Evolutionary conservation across 1,140 invertebrate genomes (phyloP).

Genomic region (Thaumetopoea pityocampa): DNA sequence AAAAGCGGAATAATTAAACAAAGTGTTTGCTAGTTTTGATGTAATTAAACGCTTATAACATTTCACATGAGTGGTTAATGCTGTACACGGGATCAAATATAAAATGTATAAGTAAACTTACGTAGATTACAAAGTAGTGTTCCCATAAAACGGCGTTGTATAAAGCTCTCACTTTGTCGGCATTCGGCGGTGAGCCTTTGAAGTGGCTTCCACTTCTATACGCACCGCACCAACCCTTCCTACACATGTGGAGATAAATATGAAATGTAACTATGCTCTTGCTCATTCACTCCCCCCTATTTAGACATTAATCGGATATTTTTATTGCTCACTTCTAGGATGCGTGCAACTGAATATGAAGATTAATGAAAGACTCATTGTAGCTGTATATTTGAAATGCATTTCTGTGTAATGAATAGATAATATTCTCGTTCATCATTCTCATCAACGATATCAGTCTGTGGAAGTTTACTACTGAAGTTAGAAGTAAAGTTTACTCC

Average conservation of each 20-base stretch:
- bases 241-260: slow-evolving; percentile 49
- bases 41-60: too few relatives aligned
- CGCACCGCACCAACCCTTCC: slow-evolving; percentile 47
- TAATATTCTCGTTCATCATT: too few relatives aligned
- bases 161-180: slow-evolving; percentile 63
- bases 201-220: slow-evolving; percentile 64
- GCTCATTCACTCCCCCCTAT: slow-evolving; percentile 16
- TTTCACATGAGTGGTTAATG: too few relatives aligned
- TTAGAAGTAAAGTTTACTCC: too few relatives aligned
- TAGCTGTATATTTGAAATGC: too few relatives aligned
- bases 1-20: too few relatives aligned
- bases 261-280: slow-evolving; percentile 32
- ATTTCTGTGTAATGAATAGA: too few relatives aligned
- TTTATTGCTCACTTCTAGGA: slow-evolving; percentile 8
- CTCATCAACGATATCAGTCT: too few relatives aligned
- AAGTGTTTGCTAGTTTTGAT: too few relatives aligned
- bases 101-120: slow-evolving; percentile 32
- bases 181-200: slow-evolving; percentile 45
- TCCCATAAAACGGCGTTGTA: slow-evolving; percentile 51
- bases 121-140: slow-evolving; percentile 51
- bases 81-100: too few relatives aligned
- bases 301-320: slow-evolving; percentile 30
- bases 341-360: not conserved
- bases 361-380: not conserved
- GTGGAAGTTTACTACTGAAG: too few relatives aligned